Percentiles rank a stretch among this genome's conserved stretches.
Conservation (phyloP, 2,797 vertebrate genomes). For the Bucorvus abyssinicus region DNA sequence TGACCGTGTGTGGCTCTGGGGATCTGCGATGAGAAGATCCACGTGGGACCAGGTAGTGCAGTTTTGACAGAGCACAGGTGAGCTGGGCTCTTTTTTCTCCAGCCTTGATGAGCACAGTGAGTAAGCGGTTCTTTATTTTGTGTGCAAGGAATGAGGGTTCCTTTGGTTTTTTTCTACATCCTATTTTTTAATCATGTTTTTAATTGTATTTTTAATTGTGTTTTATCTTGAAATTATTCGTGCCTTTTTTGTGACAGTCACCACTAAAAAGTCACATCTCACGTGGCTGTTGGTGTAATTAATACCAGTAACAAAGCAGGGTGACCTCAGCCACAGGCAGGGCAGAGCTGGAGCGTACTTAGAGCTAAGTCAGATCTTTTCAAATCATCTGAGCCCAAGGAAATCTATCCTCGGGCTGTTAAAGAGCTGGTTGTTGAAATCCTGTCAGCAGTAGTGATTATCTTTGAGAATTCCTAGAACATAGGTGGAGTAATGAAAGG, state of each 20-base stretch:
- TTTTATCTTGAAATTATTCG: background rate
- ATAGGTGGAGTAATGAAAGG: background rate
- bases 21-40: background rate
- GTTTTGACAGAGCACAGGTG: background rate
- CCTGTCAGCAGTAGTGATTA: background rate
- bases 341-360: background rate
- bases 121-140: background rate
- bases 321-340: background rate
- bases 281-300: background rate
- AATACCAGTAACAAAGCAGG: background rate
- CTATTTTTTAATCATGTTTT: too few species aligned
- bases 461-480: background rate
- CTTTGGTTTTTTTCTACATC: background rate
- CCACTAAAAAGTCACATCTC: background rate
- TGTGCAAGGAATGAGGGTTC: background rate
- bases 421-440: background rate
- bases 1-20: background rate
- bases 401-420: background rate
- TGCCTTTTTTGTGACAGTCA: background rate
- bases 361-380: background rate
- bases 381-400: background rate
- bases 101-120: background rate
- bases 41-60: background rate
- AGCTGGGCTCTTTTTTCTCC: background rate
- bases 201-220: background rate